Base-by-base conservation (phyloP, 2,888 invertebrate genomes). In the Eudasyphora cyanicolor region DNA sequence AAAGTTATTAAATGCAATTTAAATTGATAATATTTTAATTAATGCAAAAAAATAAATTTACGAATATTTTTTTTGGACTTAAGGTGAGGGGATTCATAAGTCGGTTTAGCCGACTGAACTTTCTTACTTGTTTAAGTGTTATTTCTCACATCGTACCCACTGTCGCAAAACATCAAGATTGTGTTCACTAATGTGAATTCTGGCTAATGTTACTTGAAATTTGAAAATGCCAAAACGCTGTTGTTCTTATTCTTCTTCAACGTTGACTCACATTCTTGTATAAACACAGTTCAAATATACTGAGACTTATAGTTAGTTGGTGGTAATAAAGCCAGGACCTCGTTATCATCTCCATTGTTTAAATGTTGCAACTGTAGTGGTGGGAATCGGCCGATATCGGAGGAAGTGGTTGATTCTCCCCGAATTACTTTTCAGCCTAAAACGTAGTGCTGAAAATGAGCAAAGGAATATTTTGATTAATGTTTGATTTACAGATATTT, bases 271-370 rank as follows among this genome's bases (percentile, higher is more conserved):
- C 49, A 62, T 62, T n/a, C n/a, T n/a, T 24, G 45, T 19, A 32
- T 21, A 14, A 14, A 21, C 35, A 27, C 60, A 27, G 29, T 32
- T 7, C 57, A 57, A 2, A 12, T 12, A 57, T 35, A 12, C 27
- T 1, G 24, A 14, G 12, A n/a, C 35, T n/a, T 32, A 35, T 35
- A 62, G 32, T 1, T 12, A 38, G 8, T 51, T 19, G 17, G 12
- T 69, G 49, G 45, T 69, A 45, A 74, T 77, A 76, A 67, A 57
- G 64, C 35, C n/a, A 21, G 57, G 67, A 21, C 29, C 71, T 76
- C 64, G 67, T 81, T 57, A 82, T 67, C 67, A 51, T 32, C 45
- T 10, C 67, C 45, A 73, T 77, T 82, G 77, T 74, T 70, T 14
- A 19, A 29, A 69, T 14, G 60, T 49, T 62, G 21, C n/a, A 21